Evolutionary conservation across 2,888 invertebrate genomes (phyloP), one percentile per base, ranked within the genome.

Genomic region (Tiphia femorata): DNA sequence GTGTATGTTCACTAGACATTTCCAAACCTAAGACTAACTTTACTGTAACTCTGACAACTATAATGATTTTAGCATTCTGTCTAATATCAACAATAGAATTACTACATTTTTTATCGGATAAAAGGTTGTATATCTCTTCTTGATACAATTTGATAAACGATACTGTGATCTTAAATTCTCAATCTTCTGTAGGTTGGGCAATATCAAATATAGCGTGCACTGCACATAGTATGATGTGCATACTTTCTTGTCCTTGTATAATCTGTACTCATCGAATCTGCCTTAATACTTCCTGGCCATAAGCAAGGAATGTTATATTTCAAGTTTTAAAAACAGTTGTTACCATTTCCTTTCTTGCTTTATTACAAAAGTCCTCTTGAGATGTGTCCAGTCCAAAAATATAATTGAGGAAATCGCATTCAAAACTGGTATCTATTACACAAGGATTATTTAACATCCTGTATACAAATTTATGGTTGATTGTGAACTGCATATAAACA

Each of bases 251-350:
- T 84, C 33, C 87, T 86, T 0, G 89, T 89, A 65, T 92, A 92
- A 43, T 90, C 88, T 0, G 95, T 95, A 0, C 96, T 97, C 97
- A 97, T 97, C 0, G 96, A 93, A 80, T 91, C 91, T 0, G 97
- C 97, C 83, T 97, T 97, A 0, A 97, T 96, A 33, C 95, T 95
- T 1, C 95, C 97, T 0, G 97, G 0, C 97, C 97, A 84, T 97
- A 97, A 0, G 97, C 97, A 48, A 97, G 81, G 51, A 97, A 94
- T 2, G 97, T 97, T 0, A 95, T 92, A 87, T 97, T 97, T 77
- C 94, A 97, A 91, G 92, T 94, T 86, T 92, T 88, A 79, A 95
- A 94, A n/a, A 96, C 85, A 74, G 90, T 92, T 2, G 86, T 85
- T 17, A 96, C 86, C 62, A 95, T 88, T 10, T 87, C 86, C 67